Percentiles rank a stretch among this genome's conserved stretches.
These are phyloP conservation scores for pig (Sus scrofa) DNA, from an alignment of 2,113 vertebrate species.

Conservation along the genomic window T2T-Sscrofa CM000820.6:129703501-129704000, in stretches of 20 bases:
- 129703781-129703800: neutral
- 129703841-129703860: neutral
- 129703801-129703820: neutral
- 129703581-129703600: neutral
- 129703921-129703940: neutral
- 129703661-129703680: neutral
- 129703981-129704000: conserved; percentile 3
- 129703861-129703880: neutral
- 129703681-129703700: neutral
- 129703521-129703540: neutral
- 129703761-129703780: neutral
- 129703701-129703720: neutral
- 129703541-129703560: neutral
- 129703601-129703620: neutral
- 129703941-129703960: neutral
- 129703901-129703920: neutral
- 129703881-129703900: neutral
- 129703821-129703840: neutral
- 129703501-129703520: neutral
- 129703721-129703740: neutral
- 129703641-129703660: neutral
- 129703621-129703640: neutral
- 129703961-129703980: neutral
- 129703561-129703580: neutral
- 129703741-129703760: accelerated